Base-by-base conservation (phyloP, 2,797 vertebrate species). In the Pseudopleuronectes americanus region DNA sequence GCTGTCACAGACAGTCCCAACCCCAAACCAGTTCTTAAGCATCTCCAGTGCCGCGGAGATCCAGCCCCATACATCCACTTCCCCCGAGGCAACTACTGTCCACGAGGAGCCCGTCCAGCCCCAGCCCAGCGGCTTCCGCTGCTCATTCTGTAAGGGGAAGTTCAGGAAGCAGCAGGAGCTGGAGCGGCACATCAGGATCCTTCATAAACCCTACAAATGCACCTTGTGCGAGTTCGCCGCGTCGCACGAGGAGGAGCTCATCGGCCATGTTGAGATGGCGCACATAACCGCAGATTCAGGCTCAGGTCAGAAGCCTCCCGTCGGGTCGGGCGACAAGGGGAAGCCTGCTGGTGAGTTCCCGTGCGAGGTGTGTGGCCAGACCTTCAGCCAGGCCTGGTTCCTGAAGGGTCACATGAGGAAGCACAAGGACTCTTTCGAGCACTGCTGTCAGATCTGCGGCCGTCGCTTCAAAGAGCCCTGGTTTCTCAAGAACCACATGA, bases 401-500 rank as follows among this genome's bases (percentile, higher is more conserved):
- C 95, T 99, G 1, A 99, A 99, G 71, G 98, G 98, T 57, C 98
- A 99, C 93, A 99, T 99, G 98, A 95, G 98, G 70, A 99, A 99
- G 90, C 98, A 99, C 94, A 99, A 99, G 77, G 98, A 99, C 92
- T 99, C 98, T 0, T 99, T 99, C 58, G 98, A 99, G 76, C 98
- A 99, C 90, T 97, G 96, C 90, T 99, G 98, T 89, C 97, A 99
- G 88, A 99, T 99, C 77, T 99, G 98, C 0, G 97, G 98, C 55
- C 95, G 98, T 38, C 96, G 98, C 69, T 99, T 99, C 93, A 99
- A 99, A 71, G 98, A 99, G 80, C 98, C 98, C 64, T 99, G 98
- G 98, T 99, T 99, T 86, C 96, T 99, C 58, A 99, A 99, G 92
- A 99, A 99, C 86, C 98, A 99, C 93, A 99, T 99, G 98, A 99